Conservation (phyloP, 2,888 invertebrate species). For the Endotricha flammealis region DNA sequence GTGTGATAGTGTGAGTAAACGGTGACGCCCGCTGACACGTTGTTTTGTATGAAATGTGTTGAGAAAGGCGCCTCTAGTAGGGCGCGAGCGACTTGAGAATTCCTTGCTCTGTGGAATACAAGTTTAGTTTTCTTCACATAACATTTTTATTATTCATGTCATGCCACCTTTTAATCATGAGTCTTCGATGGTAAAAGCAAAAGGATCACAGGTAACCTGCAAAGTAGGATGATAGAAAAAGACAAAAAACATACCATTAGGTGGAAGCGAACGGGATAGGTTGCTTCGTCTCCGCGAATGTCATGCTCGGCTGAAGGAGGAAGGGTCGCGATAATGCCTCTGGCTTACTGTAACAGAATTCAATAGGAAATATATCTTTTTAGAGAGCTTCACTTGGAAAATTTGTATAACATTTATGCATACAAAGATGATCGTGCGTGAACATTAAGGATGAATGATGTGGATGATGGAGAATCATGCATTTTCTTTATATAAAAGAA, state of each 20-base stretch:
- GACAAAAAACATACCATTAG: conserved; percentile 36
- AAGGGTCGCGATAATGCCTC: conserved; percentile 56
- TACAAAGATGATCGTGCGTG: no score
- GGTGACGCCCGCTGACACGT: no score
- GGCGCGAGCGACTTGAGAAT: no score
- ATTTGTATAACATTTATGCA: no score
- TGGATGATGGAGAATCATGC: no score
- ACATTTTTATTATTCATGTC: background rate
- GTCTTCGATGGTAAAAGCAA: conserved; percentile 2
- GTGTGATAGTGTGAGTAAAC: no score
- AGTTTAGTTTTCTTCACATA: background rate
- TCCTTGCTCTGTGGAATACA: background rate
- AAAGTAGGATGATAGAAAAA: conserved; percentile 1
- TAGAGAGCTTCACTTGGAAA: conserved; percentile 4
- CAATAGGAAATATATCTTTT: conserved; percentile 8
- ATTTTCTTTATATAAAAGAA: no score
- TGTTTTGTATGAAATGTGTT: no score
- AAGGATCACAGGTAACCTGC: conserved; percentile 2
- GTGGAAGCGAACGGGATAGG: conserved; percentile 50
- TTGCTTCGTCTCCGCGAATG: conserved; percentile 61
- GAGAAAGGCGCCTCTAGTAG: no score
- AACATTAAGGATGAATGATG: no score
- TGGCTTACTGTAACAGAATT: conserved; percentile 60
- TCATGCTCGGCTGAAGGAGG: conserved; percentile 65
- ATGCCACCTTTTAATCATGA: background rate